These are phyloP conservation scores for Climacteris rufus DNA, from an alignment of 2,113 vertebrate genomes.

Conservation along the genomic window DNA sequence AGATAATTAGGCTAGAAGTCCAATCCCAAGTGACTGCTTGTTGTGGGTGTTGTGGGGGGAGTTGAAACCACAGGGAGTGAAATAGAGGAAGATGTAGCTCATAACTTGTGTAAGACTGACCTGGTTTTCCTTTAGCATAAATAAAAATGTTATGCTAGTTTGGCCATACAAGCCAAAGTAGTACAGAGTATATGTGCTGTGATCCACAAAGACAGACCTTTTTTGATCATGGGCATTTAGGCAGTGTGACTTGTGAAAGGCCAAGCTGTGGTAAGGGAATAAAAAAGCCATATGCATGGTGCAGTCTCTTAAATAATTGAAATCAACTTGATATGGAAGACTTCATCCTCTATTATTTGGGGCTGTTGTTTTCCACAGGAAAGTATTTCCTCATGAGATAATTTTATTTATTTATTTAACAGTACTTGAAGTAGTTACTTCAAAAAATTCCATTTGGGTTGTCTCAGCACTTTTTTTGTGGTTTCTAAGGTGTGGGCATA, in stretches of 20 bases:
- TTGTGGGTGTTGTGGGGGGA: background rate
- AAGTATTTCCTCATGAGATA: background rate
- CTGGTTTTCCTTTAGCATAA: conserved; percentile 8
- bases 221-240: background rate
- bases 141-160: background rate
- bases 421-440: background rate
- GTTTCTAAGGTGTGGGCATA: background rate
- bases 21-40: background rate
- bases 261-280: background rate
- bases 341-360: background rate
- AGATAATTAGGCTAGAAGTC: background rate
- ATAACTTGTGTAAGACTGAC: background rate
- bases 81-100: background rate
- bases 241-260: background rate
- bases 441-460: background rate
- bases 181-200: background rate
- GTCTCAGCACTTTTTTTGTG: background rate
- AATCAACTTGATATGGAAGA: background rate
- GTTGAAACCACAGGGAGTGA: background rate
- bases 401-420: background rate
- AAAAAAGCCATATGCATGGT: background rate
- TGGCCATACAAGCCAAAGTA: background rate
- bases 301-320: background rate
- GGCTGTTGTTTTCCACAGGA: background rate
- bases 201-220: background rate